Base-by-base conservation (phyloP, 2,888 invertebrate species). In the Cecidostiba fungosa region DNA sequence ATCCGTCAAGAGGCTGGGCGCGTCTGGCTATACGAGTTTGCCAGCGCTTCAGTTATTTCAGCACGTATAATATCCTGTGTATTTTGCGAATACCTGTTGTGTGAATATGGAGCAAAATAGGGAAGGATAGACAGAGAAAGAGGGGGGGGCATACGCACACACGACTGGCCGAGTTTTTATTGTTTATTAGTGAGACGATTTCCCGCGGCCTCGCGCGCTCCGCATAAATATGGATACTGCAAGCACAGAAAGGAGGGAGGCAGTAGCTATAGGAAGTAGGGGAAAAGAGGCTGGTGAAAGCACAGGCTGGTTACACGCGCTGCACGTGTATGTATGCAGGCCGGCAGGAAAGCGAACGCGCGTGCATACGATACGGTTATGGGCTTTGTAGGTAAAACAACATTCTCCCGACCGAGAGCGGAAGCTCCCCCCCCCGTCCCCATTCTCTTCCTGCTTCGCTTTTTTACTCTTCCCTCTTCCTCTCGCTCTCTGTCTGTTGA, bases 111-210 rank as follows among this genome's bases (percentile, higher is more conserved):
- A 50, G 50, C 85, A 85, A 85, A 86, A n/a, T n/a, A 85, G 81
- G 86, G 59, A 83, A 84, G 80, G 87, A 86, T 85, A 84, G 72
- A 78, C 66, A 82, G 81, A 80, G 83, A 26, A 78, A 47, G 73
- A 59, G 77, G 19, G 3, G 16, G 1, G 3, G 3, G n/a, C n/a
- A 32, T 16, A 32, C 69, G 77, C 77, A 78, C 76, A 66, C 54
- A 76, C 78, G 59, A 70, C 16, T 62, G 77, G 82, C 77, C 87
- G 87, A 86, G 82, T 89, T 90, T 90, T 90, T 90, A 90, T 90
- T 89, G 89, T 89, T 89, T 89, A 59, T 59, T 86, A 89, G 84
- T 69, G 86, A 86, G 85, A 88, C 89, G 89, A 90, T 91, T 90
- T 89, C 86, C 89, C 88, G 85, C 32, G 47, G 4, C 39, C 72